Conservation (phyloP, 2,888 invertebrate genomes). For the Cotesia congregata region DNA sequence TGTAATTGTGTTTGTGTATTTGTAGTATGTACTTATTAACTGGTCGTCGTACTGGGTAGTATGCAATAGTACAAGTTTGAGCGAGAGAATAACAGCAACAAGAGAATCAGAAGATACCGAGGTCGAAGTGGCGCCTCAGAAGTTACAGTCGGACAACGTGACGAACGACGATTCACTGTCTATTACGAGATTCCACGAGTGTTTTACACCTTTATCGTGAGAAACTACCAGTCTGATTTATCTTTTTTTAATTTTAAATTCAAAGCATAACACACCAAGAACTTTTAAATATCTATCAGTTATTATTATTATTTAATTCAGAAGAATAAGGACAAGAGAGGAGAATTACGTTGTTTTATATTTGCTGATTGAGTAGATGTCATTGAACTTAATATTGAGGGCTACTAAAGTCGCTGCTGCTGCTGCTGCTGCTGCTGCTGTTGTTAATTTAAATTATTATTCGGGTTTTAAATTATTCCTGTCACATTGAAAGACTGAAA, state of each 20-base stretch:
- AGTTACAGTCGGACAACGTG: slow-evolving; percentile 30
- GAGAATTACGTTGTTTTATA: neutral
- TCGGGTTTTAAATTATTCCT: neutral
- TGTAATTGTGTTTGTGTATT: neutral
- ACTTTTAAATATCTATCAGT: neutral
- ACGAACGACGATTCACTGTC: slow-evolving; percentile 36
- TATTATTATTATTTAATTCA: neutral
- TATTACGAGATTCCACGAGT: slow-evolving; percentile 40
- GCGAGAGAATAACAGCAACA: slow-evolving; percentile 19
- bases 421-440: neutral
- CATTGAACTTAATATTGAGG: neutral
- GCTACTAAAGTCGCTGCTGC: no score
- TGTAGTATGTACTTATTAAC: no score
- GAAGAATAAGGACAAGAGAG: no score
- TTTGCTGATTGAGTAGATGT: neutral
- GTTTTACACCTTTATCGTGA: slow-evolving; percentile 21
- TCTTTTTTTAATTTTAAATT: slow-evolving; percentile 30
- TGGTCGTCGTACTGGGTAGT: no score
- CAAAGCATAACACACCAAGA: neutral
- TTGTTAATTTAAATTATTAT: slow-evolving; percentile 1
- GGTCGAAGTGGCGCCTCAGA: slow-evolving; percentile 26
- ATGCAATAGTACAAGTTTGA: slow-evolving; percentile 28
- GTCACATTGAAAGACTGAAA: neutral
- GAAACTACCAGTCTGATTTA: slow-evolving; percentile 27
- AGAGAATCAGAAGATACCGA: slow-evolving; percentile 16